Conservation (phyloP, 2,797 vertebrate genomes). For the Danio aesculapii region DNA sequence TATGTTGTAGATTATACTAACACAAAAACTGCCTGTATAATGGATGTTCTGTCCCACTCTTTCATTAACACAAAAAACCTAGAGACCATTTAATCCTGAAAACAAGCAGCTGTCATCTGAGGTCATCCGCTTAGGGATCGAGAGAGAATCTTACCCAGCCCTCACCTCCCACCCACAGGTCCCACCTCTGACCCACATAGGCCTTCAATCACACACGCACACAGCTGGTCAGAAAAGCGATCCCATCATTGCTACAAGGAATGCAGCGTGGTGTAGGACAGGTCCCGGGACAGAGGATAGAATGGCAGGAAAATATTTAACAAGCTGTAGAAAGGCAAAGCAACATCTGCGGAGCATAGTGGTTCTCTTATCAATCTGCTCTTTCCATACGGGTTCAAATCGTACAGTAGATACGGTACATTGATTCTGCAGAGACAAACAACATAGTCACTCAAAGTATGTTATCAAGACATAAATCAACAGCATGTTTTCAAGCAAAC, state of each 20-base stretch:
- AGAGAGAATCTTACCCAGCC: not conserved
- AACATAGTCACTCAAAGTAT: conserved; percentile 3
- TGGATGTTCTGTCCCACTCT: not conserved
- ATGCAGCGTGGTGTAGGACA: conserved; percentile 42
- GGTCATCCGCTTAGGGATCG: conserved; percentile 32
- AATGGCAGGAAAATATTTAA: conserved; percentile 36
- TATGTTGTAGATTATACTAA: too few species aligned
- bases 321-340: conserved; percentile 3
- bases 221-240: conserved; percentile 51
- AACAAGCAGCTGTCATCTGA: conserved; percentile 41
- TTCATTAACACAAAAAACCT: conserved; percentile 7
- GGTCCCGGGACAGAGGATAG: conserved; percentile 32
- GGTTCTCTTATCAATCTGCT: conserved; percentile 38
- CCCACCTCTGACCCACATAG: conserved; percentile 41
- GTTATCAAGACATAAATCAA: conserved; percentile 40
- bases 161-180: conserved; percentile 14
- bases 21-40: too few species aligned
- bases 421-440: conserved; percentile 33
- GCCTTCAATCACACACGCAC: conserved; percentile 40
- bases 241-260: conserved; percentile 43
- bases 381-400: conserved; percentile 42
- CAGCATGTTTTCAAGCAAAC: not conserved
- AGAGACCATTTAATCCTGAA: conserved; percentile 13
- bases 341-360: conserved; percentile 44
- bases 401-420: conserved; percentile 14